Evolutionary conservation across 1,140 invertebrate species (phyloP).

Genomic region (Orchestia grillus): DNA sequence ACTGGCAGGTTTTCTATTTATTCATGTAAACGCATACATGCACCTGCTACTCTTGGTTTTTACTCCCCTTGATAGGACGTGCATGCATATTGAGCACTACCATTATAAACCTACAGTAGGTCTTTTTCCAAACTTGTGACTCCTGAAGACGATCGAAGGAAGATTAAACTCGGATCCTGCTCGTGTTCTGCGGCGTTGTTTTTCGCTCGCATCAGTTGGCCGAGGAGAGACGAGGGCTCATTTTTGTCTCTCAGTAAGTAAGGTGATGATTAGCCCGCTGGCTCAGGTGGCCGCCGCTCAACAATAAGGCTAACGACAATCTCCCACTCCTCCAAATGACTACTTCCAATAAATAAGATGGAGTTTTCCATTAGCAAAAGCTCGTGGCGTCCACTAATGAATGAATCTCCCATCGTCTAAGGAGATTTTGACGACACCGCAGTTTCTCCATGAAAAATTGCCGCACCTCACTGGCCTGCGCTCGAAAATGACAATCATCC

Average conservation of each 20-base stretch:
- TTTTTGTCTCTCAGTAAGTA: slow-evolving; percentile 40
- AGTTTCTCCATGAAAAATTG: slow-evolving; percentile 9
- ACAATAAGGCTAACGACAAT: slow-evolving; percentile 54
- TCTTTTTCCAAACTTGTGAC: neutral
- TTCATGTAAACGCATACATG: too few species aligned
- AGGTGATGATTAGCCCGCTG: slow-evolving; percentile 22
- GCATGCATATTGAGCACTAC: too few species aligned
- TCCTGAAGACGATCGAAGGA: neutral
- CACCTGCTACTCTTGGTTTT: too few species aligned
- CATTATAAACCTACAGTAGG: neutral
- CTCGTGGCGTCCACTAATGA: slow-evolving; percentile 16
- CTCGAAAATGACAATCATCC: neutral
- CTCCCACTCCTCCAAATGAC: slow-evolving; percentile 50
- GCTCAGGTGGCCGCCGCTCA: slow-evolving; percentile 1
- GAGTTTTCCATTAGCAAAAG: slow-evolving; percentile 56
- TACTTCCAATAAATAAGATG: slow-evolving; percentile 55
- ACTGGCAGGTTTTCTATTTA: too few species aligned
- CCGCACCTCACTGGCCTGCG: neutral
- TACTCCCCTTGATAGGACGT: too few species aligned
- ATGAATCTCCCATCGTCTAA: slow-evolving; percentile 34
- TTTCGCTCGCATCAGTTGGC: slow-evolving; percentile 32
- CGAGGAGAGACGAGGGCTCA: neutral
- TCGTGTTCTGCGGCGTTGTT: neutral
- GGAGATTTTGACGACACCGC: slow-evolving; percentile 40
- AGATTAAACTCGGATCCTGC: neutral